A percentile compares a stretch with the other conserved stretches of the same genome.
Conservation (phyloP, 2,797 vertebrate species). For the Megalops cyprinoides region DNA sequence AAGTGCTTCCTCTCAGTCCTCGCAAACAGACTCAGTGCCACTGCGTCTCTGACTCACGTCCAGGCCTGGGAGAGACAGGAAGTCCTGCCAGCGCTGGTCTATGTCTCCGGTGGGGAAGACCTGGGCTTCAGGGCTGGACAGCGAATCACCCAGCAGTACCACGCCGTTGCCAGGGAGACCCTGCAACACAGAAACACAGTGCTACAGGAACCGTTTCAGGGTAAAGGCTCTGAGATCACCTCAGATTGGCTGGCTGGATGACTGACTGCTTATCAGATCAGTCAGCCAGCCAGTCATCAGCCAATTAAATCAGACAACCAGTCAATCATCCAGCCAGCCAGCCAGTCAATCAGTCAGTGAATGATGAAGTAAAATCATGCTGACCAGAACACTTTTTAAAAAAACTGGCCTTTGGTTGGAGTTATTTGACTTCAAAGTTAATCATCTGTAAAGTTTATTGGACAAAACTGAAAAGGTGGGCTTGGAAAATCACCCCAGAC, state of each 20-base stretch:
- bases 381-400: too few species aligned
- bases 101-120: slow-evolving; percentile 58
- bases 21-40: too few species aligned
- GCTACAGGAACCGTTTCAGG: not conserved
- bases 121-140: slow-evolving; percentile 53
- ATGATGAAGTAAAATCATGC: too few species aligned
- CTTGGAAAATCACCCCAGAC: too few species aligned
- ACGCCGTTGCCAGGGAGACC: slow-evolving; percentile 58
- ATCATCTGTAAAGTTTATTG: too few species aligned
- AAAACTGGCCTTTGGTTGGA: too few species aligned
- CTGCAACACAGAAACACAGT: slow-evolving; percentile 49
- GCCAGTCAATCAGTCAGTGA: too few species aligned
- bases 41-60: slow-evolving; percentile 57
- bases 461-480: too few species aligned
- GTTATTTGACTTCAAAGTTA: too few species aligned
- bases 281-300: too few species aligned
- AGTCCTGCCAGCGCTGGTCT: slow-evolving; percentile 69
- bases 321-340: too few species aligned
- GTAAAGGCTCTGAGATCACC: not conserved
- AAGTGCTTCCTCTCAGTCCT: too few species aligned
- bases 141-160: slow-evolving; percentile 27
- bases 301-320: not conserved
- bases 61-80: slow-evolving; percentile 68
- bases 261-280: not conserved
- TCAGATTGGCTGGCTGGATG: not conserved